Evolutionary conservation across 2,113 vertebrate genomes (phyloP).

Genomic region (Morone chrysops): DNA sequence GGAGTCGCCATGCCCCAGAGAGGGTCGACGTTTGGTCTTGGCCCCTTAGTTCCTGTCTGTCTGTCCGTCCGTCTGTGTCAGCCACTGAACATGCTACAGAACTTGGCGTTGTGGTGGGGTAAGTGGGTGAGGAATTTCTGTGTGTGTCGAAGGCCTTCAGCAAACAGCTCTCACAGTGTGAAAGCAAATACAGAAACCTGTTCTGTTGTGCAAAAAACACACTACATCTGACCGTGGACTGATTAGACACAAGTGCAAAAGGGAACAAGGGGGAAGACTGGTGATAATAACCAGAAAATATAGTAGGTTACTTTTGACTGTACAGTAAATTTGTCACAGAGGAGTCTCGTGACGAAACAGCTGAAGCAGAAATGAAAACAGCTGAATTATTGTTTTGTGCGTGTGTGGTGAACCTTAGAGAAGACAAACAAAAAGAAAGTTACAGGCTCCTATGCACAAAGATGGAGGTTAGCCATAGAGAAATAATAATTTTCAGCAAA

Average conservation of each 20-base stretch:
- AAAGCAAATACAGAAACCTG: constrained; percentile 65
- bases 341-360: constrained; percentile 1
- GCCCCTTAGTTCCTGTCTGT: constrained; percentile 68
- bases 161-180: constrained; percentile 80
- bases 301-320: neutral
- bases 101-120: constrained; percentile 37
- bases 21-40: constrained; percentile 61
- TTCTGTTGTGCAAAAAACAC: constrained; percentile 30
- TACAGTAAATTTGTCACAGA: neutral
- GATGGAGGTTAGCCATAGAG: neutral
- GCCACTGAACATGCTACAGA: constrained; percentile 41
- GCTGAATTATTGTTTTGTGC: constrained; percentile 15
- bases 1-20: constrained; percentile 72
- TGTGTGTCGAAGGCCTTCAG: constrained; percentile 78
- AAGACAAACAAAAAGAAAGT: neutral
- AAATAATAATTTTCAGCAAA: neutral
- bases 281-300: constrained; percentile 7
- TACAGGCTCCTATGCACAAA: neutral
- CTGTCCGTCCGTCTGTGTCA: constrained; percentile 18
- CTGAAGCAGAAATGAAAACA: constrained; percentile 30
- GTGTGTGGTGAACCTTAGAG: neutral
- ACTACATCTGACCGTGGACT: neutral
- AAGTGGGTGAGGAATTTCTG: constrained; percentile 83
- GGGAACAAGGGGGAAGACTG: neutral
- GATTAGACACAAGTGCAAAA: constrained; percentile 13